Evolutionary conservation across 2,113 vertebrate genomes (phyloP), one percentile per base, ranked within the genome.

Genomic region (Glaucidium brasilianum): DNA sequence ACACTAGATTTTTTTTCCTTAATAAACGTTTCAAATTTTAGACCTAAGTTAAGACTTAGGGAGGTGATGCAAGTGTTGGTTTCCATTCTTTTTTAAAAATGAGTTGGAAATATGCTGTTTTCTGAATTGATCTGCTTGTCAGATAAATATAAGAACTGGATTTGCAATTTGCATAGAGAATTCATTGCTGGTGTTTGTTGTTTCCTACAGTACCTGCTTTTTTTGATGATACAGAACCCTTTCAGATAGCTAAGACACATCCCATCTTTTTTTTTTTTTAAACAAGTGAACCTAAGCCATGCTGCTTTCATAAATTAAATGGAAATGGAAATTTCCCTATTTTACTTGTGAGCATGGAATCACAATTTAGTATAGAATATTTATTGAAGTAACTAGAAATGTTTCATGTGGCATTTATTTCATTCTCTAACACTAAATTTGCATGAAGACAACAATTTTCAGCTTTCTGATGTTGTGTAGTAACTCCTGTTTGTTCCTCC

Each of bases 11-110:
- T 63, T 27, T 39, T 53, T 90, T 17, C 6, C 30, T 5, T 49
- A 21, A 41, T 34, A 53, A 89, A 35, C 22, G 32, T 26, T 74
- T 84, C 12, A 35, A 39, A 66, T 73, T 53, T 73, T 20, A 43
- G 23, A 16, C 12, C 10, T 2, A 5, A 27, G 7, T 20, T n/a
- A 53, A 32, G 34, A 8, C 71, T 39, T 45, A 4, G 47, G 26
- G 12, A 59, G 52, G 43, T 16, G 26, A 10, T 39, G 1, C 3
- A 0, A 23, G 27, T 12, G 23, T 7, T 3, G 5, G 6, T 66
- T 85, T 29, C 69, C 18, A 5, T 78, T 55, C 11, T 71, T 56
- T 19, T 41, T n/a, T 15, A 13, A 9, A 49, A 74, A 30, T 25
- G 0, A 45, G 14, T 47, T 59, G 56, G 11, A 32, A 88, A 63